A percentile compares a stretch with the other conserved stretches of the same genome.
phyloP scores from a whole-genome alignment of 2,797 vertebrate species.

The Girardinus metallicus region DNA sequence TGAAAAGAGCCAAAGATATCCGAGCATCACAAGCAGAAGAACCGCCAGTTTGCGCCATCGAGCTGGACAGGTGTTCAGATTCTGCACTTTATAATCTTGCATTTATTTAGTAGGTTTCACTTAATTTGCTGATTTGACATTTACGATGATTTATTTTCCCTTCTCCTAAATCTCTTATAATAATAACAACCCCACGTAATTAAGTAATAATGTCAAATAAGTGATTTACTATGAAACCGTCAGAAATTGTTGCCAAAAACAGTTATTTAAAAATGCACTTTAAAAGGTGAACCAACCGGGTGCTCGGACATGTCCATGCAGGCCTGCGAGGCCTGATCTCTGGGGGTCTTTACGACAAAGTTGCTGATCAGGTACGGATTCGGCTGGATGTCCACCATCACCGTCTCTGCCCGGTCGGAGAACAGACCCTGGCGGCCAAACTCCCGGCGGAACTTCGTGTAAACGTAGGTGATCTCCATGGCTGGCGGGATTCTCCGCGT shows the following conservation, averaged over 20 bases:
- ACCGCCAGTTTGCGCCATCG: neutral
- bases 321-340: conserved; percentile 82
- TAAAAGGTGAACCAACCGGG: conserved; percentile 70
- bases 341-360: conserved; percentile 81
- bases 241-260: neutral
- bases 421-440: conserved; percentile 90
- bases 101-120: neutral
- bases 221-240: neutral
- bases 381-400: conserved; percentile 85
- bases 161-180: too few relatives aligned
- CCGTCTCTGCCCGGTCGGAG: conserved; percentile 82
- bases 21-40: neutral
- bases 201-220: neutral
- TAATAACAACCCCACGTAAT: neutral
- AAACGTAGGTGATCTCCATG: conserved; percentile 90
- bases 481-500: neutral
- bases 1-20: neutral
- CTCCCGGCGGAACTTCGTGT: conserved; percentile 84
- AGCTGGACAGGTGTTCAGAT: neutral
- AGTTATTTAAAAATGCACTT: neutral
- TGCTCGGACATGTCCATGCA: conserved; percentile 85
- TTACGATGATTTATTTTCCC: neutral
- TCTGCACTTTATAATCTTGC: neutral
- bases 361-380: conserved; percentile 73
- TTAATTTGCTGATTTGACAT: neutral